Conservation (phyloP, 2,113 vertebrate species). For the Dicerorhinus sumatrensis region DNA sequence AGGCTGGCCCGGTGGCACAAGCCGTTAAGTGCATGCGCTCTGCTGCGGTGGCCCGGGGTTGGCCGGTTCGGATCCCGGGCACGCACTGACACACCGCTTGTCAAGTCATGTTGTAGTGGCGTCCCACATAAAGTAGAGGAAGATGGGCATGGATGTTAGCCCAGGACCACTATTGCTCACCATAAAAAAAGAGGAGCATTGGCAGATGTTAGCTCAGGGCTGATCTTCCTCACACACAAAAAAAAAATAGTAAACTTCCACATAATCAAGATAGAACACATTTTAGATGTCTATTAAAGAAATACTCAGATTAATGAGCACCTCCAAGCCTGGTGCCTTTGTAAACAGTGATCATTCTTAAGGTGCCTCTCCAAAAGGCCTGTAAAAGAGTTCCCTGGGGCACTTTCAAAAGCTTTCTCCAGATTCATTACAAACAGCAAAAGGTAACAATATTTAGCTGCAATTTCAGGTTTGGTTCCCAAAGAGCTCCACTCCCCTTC, state of each 20-base stretch:
- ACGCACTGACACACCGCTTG: too few species aligned
- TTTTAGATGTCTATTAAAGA: neutral
- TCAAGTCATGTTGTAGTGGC: too few species aligned
- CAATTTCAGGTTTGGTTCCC: neutral
- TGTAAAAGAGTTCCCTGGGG: neutral
- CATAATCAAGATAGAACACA: neutral
- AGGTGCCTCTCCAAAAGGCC: neutral
- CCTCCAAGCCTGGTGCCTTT: neutral
- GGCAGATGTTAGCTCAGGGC: too few species aligned
- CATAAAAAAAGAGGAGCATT: too few species aligned
- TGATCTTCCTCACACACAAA: too few species aligned
- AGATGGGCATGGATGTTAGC: too few species aligned
- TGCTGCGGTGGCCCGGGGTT: too few species aligned
- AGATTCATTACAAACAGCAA: neutral
- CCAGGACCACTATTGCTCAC: too few species aligned
- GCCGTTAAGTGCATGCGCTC: too few species aligned
- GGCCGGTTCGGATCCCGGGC: too few species aligned
- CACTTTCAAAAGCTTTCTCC: neutral
- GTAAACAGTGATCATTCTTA: neutral
- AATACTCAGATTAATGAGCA: neutral
- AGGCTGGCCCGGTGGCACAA: too few species aligned
- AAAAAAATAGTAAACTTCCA: neutral
- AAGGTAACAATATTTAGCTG: neutral
- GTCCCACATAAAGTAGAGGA: too few species aligned
- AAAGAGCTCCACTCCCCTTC: neutral